Evolutionary conservation across 2,888 invertebrate species (phyloP).

Genomic region (Dioctria rufipes): DNA sequence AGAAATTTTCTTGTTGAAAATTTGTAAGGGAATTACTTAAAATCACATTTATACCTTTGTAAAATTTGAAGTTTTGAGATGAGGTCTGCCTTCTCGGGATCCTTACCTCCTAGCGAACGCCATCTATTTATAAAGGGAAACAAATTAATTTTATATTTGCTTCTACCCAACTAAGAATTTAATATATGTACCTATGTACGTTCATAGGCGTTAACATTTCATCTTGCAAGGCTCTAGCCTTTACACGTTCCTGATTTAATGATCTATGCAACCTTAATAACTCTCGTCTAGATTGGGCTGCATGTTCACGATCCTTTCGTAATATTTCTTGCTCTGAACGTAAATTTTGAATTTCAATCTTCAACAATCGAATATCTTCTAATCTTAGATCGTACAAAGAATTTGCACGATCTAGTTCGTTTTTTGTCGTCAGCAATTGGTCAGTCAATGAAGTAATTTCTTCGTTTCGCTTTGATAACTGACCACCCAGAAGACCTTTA

Average conservation of each 20-base stretch:
- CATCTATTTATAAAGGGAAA: slow-evolving; percentile 73
- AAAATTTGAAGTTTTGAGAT: slow-evolving; percentile 87
- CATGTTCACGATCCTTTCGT: slow-evolving; percentile 82
- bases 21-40: no score
- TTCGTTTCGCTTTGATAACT: slow-evolving; percentile 86
- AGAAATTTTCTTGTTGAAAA: slow-evolving; percentile 23
- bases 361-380: slow-evolving; percentile 87
- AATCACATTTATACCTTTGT: slow-evolving; percentile 77
- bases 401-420: slow-evolving; percentile 81
- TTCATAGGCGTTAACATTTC: slow-evolving; percentile 94
- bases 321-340: slow-evolving; percentile 81
- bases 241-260: slow-evolving; percentile 85
- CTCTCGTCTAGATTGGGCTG: slow-evolving; percentile 87
- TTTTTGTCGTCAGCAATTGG: slow-evolving; percentile 85
- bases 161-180: slow-evolving; percentile 3
- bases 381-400: slow-evolving; percentile 82
- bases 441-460: slow-evolving; percentile 84
- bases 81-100: slow-evolving; percentile 86
- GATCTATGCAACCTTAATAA: slow-evolving; percentile 80
- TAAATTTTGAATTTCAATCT: slow-evolving; percentile 87
- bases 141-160: not conserved
- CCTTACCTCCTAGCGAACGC: slow-evolving; percentile 91
- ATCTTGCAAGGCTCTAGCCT: slow-evolving; percentile 89
- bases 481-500: slow-evolving; percentile 86
- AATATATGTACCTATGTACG: slow-evolving; percentile 77